Conservation (phyloP, 2,888 invertebrate genomes). For the Stenodema calcarata region DNA sequence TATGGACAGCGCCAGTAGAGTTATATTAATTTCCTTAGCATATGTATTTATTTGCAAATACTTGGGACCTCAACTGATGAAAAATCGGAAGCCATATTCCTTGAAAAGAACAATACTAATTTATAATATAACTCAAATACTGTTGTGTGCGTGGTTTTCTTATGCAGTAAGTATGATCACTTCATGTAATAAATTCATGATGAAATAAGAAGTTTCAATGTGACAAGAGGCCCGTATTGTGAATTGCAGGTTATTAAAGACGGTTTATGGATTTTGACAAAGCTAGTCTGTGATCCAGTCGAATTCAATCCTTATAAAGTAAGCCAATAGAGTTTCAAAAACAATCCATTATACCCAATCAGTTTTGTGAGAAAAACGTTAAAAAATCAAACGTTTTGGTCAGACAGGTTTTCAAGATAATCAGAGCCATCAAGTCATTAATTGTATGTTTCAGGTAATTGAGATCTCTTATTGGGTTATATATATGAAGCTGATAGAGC, state of each 20-base stretch:
- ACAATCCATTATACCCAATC: too few species aligned
- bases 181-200: not conserved
- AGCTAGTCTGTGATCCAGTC: not conserved
- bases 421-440: too few species aligned
- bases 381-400: too few species aligned
- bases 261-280: not conserved
- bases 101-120: not conserved
- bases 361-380: too few species aligned
- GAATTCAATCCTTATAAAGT: not conserved
- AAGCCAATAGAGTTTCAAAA: not conserved
- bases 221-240: not conserved
- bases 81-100: not conserved
- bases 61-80: conserved; percentile 14
- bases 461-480: not conserved
- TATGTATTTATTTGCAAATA: conserved; percentile 9
- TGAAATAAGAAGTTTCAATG: not conserved
- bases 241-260: conserved; percentile 18
- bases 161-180: not conserved
- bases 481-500: conserved; percentile 16
- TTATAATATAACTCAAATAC: conserved; percentile 9
- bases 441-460: conserved; percentile 4
- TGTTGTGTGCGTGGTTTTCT: not conserved
- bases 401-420: too few species aligned
- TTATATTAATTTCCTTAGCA: not conserved
- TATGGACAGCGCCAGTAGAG: conserved; percentile 12